Evolutionary conservation across 2,888 invertebrate genomes (phyloP).

Genomic region (Creontiades dilutus): DNA sequence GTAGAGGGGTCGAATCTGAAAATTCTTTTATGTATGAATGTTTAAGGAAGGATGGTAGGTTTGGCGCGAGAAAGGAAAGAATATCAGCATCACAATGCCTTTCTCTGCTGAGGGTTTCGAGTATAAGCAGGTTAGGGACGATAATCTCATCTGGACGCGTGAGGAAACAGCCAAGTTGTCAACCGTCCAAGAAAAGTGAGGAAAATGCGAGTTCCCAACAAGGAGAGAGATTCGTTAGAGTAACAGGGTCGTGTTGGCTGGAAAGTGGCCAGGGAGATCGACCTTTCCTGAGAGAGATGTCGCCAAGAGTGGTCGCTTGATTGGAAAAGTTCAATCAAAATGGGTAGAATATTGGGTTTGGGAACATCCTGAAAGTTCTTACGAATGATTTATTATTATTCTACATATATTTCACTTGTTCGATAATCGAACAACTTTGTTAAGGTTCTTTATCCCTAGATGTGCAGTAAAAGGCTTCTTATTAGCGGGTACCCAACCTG

Average conservation of each 20-base stretch:
- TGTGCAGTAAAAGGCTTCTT: too few relatives aligned
- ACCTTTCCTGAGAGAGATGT: not conserved
- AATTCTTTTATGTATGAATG: too few relatives aligned
- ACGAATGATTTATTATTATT: too few relatives aligned
- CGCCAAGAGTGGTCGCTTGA: not conserved
- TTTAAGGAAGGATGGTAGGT: too few relatives aligned
- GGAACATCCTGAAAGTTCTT: too few relatives aligned
- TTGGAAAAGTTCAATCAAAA: not conserved
- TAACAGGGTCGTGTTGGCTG: not conserved
- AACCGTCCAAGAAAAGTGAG: conserved; percentile 41
- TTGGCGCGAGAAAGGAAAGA: not conserved
- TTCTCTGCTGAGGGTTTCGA: not conserved
- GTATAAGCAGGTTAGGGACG: not conserved
- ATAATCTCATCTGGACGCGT: not conserved
- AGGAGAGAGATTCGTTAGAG: not conserved
- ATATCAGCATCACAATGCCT: not conserved
- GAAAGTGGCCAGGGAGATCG: not conserved
- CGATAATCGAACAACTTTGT: too few relatives aligned
- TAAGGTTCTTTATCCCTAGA: too few relatives aligned
- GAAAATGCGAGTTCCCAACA: not conserved
- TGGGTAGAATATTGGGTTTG: not conserved
- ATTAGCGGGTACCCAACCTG: too few relatives aligned
- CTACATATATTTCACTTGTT: too few relatives aligned
- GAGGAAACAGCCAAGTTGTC: conserved; percentile 47
- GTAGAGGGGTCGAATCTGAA: too few relatives aligned